Percentiles rank a stretch among this genome's conserved stretches.
phyloP scores from a whole-genome alignment of 2,888 invertebrate species.

The Cheilosia grossa region DNA sequence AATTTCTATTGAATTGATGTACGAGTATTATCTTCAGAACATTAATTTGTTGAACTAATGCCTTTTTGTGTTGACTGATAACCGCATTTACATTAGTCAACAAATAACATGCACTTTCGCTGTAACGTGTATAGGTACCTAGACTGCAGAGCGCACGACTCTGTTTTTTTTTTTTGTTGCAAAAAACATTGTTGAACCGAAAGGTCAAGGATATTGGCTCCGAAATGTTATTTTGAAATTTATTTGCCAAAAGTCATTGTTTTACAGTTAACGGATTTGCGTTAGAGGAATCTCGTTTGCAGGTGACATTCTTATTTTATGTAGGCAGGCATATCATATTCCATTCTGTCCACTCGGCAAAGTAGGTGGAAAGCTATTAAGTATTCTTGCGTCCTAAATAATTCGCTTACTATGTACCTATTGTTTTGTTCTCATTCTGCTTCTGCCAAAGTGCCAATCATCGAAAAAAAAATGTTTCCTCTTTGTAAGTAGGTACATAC shows the following conservation, averaged over 20 bases:
- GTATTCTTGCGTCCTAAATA: constrained; percentile 59
- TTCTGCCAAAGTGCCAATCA: constrained; percentile 40
- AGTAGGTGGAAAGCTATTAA: constrained; percentile 27
- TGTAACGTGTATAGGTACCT: too few relatives aligned
- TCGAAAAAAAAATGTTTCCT: constrained; percentile 21
- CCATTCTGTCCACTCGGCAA: constrained; percentile 27
- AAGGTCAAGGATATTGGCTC: constrained; percentile 60
- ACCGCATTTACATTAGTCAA: constrained; percentile 22
- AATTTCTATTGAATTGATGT: constrained; percentile 25
- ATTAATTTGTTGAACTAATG: constrained; percentile 28
- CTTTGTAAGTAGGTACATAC: neutral
- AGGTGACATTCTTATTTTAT: constrained; percentile 19
- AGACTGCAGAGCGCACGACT: neutral
- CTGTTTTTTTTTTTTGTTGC: constrained; percentile 1
- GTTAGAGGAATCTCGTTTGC: constrained; percentile 33
- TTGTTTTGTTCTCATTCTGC: constrained; percentile 51
- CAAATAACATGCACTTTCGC: constrained; percentile 1
- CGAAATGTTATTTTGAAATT: constrained; percentile 36
- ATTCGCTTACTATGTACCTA: constrained; percentile 15
- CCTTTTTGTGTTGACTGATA: constrained; percentile 41
- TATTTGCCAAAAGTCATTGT: constrained; percentile 1
- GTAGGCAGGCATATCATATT: constrained; percentile 13
- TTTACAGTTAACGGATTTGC: constrained; percentile 34
- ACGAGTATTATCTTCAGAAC: constrained; percentile 26
- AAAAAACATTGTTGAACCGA: constrained; percentile 13